A percentile compares a stretch with the other conserved stretches of the same genome.
Conservation (phyloP, 2,113 vertebrate genomes). For the Mobula birostris region DNA sequence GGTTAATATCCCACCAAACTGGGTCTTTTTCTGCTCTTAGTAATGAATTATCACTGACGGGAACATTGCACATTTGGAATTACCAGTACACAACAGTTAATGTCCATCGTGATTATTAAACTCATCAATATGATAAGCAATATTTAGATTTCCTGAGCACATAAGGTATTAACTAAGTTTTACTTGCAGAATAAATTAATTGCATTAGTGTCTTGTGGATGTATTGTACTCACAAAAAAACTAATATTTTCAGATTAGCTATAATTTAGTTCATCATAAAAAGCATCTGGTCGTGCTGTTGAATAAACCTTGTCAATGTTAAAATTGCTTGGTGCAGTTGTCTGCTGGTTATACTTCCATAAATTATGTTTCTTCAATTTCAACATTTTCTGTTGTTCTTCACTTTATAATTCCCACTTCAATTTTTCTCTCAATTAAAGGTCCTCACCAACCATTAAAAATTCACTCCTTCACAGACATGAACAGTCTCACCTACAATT, state of each 20-base stretch:
- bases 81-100: neutral
- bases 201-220: neutral
- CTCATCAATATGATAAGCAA: conserved; percentile 3
- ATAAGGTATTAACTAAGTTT: neutral
- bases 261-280: neutral
- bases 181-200: neutral
- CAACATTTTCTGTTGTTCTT: neutral
- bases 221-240: neutral
- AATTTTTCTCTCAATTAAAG: neutral
- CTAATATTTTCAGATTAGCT: neutral
- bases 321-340: neutral
- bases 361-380: neutral
- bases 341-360: neutral
- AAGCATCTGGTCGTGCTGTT: neutral
- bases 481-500: neutral
- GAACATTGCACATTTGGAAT: neutral
- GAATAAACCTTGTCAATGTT: neutral
- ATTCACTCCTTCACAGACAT: neutral
- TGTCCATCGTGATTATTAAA: conserved; percentile 12
- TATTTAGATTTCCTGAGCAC: neutral
- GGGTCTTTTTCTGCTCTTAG: neutral
- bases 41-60: conserved; percentile 1
- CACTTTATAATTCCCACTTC: neutral
- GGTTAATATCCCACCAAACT: neutral
- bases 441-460: neutral